phyloP scores from a whole-genome alignment of 2,797 vertebrate genomes.

The Xiphophorus birchmanni region DNA sequence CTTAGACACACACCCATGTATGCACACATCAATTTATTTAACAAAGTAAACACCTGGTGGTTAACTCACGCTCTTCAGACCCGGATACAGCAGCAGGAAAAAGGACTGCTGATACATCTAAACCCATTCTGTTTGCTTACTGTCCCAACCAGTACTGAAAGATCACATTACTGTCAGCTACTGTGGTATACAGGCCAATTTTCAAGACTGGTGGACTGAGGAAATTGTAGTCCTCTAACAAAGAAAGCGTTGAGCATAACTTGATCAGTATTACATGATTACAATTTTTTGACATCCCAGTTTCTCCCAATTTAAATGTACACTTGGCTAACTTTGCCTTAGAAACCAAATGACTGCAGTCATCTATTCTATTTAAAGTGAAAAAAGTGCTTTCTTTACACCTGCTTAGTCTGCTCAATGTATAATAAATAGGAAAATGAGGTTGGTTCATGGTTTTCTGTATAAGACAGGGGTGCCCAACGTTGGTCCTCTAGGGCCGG shows the following conservation, averaged over 20 bases:
- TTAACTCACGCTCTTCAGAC: slow-evolving; percentile 24
- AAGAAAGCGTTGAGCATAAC: not conserved
- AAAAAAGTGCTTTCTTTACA: not conserved
- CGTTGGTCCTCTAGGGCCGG: too few species aligned
- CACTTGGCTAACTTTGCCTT: slow-evolving; percentile 1
- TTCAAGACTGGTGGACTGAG: slow-evolving; percentile 3
- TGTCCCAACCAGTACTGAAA: slow-evolving; percentile 1
- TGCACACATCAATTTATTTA: slow-evolving; percentile 40
- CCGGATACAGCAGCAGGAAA: slow-evolving; percentile 53
- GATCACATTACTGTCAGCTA: slow-evolving; percentile 6
- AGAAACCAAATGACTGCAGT: not conserved
- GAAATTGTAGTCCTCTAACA: not conserved
- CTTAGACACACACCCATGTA: slow-evolving; percentile 14
- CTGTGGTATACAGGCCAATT: slow-evolving; percentile 7
- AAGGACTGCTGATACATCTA: slow-evolving; percentile 2
- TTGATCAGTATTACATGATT: not conserved
- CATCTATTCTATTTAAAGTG: not conserved
- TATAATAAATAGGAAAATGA: not conserved
- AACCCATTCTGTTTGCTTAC: slow-evolving; percentile 18
- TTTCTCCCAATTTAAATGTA: not conserved
- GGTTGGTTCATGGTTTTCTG: not conserved
- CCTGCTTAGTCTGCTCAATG: not conserved
- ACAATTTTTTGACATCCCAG: not conserved
- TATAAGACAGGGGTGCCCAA: not conserved
- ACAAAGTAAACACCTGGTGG: slow-evolving; percentile 64